Evolutionary conservation across 2,113 vertebrate genomes (phyloP), one percentile per base, ranked within the genome.

Genomic region (Apodemus speciosus): DNA sequence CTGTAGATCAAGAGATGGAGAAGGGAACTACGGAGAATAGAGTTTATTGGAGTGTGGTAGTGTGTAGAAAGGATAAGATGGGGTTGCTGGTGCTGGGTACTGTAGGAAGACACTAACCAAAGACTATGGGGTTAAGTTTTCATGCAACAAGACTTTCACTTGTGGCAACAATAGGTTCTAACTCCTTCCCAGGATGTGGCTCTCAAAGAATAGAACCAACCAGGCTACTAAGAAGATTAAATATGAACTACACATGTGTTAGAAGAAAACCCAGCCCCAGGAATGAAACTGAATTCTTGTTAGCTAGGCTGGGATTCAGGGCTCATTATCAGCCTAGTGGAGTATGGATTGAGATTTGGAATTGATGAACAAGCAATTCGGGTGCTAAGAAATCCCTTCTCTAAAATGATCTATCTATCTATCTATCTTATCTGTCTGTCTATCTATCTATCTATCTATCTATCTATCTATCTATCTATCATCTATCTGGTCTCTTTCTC

Each of bases 11-110:
- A 69, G 58, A 93, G 77, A 21, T 1, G 21, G 49, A 49, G 5
- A 1, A 0, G 0, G 10, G 60, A 85, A n/a, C 56, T 27, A 1
- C 51, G 9, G 71, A 58, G 35, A 71, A 40, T 9, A 20, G 0
- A 51, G 73, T 62, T 62, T 38, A 0, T 35, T 46, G n/a, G 40
- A 58, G 10, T 21, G 60, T n/a, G 60, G 7, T 4, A 21, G n/a
- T 23, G 0, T 46, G 5, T 46, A 85, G n/a, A 43, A 72, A 85
- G 14, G 9, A 4, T 35, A 16, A 9, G 30, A 13, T 16, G 21
- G 2, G 30, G 51, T 8, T 35, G 30, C 8, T 27, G 13, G 56
- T 69, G 38, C 69, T 35, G 53, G 3, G 4, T 43, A n/a, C 66
- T 68, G 5, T 21, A 1, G 53, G 46, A 53, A 86, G 35, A 53